phyloP scores from a whole-genome alignment of 2,113 vertebrate genomes.

The Corythornis cristatus region DNA sequence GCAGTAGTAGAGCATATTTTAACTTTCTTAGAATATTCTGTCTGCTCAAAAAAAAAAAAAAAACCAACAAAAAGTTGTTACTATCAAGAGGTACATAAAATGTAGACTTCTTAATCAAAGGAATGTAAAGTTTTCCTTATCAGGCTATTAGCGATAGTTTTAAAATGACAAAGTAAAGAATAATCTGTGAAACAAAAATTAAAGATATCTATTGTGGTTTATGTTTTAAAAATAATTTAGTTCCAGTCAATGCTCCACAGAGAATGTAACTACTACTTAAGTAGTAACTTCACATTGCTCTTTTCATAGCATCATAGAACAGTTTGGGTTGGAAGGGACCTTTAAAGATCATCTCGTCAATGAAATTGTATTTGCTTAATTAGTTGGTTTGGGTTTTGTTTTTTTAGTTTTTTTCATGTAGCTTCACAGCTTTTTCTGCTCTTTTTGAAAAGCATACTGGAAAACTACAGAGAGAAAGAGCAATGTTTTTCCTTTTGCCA shows the following conservation, averaged over 20 bases:
- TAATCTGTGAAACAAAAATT: neutral
- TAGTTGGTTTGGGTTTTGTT: no score
- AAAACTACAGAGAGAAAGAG: neutral
- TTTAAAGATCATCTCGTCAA: neutral
- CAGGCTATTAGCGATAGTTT: neutral
- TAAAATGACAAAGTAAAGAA: neutral
- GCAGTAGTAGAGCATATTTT: rapidly evolving
- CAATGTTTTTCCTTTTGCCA: neutral
- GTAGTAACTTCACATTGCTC: neutral
- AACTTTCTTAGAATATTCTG: neutral
- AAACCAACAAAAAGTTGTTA: neutral
- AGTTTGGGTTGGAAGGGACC: neutral
- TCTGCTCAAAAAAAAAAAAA: neutral
- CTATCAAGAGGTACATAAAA: neutral
- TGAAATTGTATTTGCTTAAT: neutral
- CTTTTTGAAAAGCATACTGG: neutral
- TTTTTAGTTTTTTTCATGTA: neutral
- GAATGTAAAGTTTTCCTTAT: neutral
- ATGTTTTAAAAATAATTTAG: neutral
- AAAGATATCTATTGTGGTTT: neutral
- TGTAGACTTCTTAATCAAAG: neutral
- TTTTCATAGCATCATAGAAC: neutral
- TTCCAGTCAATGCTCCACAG: neutral
- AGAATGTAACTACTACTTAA: neutral
- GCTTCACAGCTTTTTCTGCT: neutral